Base-by-base conservation (phyloP, 2,888 invertebrate species). In the Tetragnatha montana region DNA sequence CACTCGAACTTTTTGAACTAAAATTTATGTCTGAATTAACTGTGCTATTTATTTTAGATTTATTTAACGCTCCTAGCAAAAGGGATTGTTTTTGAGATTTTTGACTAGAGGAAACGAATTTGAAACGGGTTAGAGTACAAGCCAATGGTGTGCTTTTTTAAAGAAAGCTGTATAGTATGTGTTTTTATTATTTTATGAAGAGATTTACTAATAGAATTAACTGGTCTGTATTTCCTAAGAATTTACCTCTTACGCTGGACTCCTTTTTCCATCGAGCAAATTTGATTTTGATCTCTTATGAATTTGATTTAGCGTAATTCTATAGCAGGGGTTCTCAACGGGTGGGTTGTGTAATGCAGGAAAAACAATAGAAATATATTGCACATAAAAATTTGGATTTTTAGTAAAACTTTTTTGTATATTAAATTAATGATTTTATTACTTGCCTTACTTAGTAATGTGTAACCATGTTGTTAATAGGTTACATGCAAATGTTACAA, bases 41-140 rank as follows among this genome's bases (percentile, higher is more conserved):
- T 70, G 76, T 81, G 74, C 73, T 81, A 87, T 81, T 80, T 80
- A 87, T 87, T 82, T 88, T 88, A 87, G 87, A 87, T 87, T 88
- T 87, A 81, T 88, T 88, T 88, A 60, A 88, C 14, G 51, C 81
- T 82, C 51, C 81, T 82, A 78, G 71, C 60, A 68, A 60, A 84
- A 80, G 84, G 88, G 88, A 88, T 84, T 88, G 88, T 88, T 88
- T 85, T 87, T 83, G 47, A 35, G 74, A 35, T 83, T 75, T 35
- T 60, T n/a, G 17, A 10, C 49, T 35, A 14, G 22, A 74, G 35
- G 22, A 21, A 81, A 74, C 47, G 69, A 78, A 88, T 79, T 71
- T 81, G 75, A 88, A 88, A 88, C 88, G 88, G 88, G 84, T 84
- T 88, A 88, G 84, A 51, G 51, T 69, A 35, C 50, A 49, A 76